phyloP scores from a whole-genome alignment of 2,888 invertebrate genomes.

The Sinopyrophorus schimmeli region DNA sequence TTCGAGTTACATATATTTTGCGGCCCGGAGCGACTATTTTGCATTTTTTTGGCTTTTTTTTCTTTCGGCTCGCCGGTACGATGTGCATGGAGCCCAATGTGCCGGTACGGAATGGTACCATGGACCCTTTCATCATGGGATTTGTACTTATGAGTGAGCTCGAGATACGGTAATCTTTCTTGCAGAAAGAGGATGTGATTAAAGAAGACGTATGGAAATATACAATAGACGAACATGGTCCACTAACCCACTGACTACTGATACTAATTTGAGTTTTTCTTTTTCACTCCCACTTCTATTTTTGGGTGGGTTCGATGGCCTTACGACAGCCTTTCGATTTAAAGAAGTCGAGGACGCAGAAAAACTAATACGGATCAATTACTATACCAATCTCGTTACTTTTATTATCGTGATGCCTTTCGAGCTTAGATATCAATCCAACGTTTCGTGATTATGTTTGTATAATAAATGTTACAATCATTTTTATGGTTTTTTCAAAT shows the following conservation, averaged over 20 bases:
- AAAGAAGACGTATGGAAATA: slow-evolving; percentile 38
- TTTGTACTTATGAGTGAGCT: slow-evolving; percentile 13
- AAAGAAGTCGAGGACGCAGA: slow-evolving; percentile 13
- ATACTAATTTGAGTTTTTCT: slow-evolving; percentile 38
- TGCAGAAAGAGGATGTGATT: slow-evolving; percentile 29
- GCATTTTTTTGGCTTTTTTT: slow-evolving; percentile 11
- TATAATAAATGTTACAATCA: no score
- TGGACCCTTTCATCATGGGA: slow-evolving; percentile 6
- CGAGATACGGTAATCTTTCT: slow-evolving; percentile 15
- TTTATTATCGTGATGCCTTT: no score
- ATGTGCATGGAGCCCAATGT: slow-evolving; percentile 15
- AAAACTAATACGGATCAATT: slow-evolving; percentile 8
- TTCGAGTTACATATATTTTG: no score
- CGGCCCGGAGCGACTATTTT: no score
- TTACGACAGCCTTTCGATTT: slow-evolving; percentile 31
- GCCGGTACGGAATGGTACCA: slow-evolving; percentile 24
- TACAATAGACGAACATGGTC: slow-evolving; percentile 37
- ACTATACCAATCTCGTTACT: no score
- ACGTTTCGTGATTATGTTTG: no score
- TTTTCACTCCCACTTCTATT: slow-evolving; percentile 36
- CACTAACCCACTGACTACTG: slow-evolving; percentile 39
- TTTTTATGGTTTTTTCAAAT: no score
- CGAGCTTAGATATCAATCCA: no score
- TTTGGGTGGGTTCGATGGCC: slow-evolving; percentile 34
- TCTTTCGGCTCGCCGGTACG: slow-evolving; percentile 8